A percentile compares a stretch with the other conserved stretches of the same genome.
These are phyloP conservation scores for Sebastes miniatus DNA, from an alignment of 2,797 vertebrate species.

Conservation along the genomic window DNA sequence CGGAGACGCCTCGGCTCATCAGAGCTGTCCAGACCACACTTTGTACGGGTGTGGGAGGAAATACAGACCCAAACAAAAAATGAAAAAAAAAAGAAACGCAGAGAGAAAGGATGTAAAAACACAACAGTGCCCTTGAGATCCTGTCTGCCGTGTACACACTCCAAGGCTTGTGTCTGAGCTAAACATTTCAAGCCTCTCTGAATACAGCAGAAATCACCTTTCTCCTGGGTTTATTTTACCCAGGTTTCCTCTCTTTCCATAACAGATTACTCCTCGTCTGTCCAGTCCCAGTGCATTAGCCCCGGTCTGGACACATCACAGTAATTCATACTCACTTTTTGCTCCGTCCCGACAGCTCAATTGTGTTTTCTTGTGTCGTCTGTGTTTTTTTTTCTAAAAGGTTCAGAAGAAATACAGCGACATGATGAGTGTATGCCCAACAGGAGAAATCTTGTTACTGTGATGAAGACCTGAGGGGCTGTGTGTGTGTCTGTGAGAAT, in stretches of 20 bases:
- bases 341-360: conserved; percentile 60
- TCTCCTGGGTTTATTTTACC: conserved; percentile 9
- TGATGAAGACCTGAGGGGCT: conserved; percentile 64
- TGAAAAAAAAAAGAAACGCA: background rate
- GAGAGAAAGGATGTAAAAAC: conserved; percentile 32
- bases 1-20: conserved; percentile 62
- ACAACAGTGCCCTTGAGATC: conserved; percentile 42
- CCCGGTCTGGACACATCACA: conserved; percentile 34
- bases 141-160: background rate
- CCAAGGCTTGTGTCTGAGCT: conserved; percentile 2
- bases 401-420: conserved; percentile 58
- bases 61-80: conserved; percentile 30
- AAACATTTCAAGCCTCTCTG: conserved; percentile 17
- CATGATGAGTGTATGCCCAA: conserved; percentile 60
- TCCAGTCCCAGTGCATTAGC: conserved; percentile 47
- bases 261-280: conserved; percentile 48
- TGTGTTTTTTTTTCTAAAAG: conserved; percentile 32
- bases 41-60: conserved; percentile 44
- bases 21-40: conserved; percentile 62
- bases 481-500: conserved; percentile 44
- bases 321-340: conserved; percentile 63
- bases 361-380: conserved; percentile 56
- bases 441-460: conserved; percentile 65
- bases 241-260: conserved; percentile 20
- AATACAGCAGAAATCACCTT: conserved; percentile 8